phyloP scores from a whole-genome alignment of 1,140 invertebrate species.

The Uloborus diversus region DNA sequence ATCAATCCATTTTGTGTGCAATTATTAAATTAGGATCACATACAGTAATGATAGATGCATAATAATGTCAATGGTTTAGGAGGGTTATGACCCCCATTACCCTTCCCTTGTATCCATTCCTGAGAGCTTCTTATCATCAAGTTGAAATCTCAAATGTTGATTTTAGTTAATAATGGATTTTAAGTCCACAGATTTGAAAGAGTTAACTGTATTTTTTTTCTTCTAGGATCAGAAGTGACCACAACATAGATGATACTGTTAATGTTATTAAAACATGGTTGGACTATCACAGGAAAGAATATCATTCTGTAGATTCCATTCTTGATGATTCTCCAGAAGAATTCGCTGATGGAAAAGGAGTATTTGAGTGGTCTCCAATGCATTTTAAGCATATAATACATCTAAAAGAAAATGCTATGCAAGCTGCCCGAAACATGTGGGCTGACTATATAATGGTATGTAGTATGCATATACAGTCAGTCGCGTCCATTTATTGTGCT shows the following conservation, averaged over 20 bases:
- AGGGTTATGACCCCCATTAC: no score
- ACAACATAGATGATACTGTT: constrained; percentile 82
- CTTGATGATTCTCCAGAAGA: constrained; percentile 69
- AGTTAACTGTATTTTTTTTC: neutral
- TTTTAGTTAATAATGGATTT: neutral
- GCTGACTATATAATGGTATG: constrained; percentile 84
- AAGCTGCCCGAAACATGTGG: constrained; percentile 78
- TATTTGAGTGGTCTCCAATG: constrained; percentile 78
- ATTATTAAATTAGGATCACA: no score
- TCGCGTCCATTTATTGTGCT: no score
- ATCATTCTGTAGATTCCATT: constrained; percentile 77
- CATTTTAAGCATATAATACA: constrained; percentile 84
- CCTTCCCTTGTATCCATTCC: no score
- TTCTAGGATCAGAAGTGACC: constrained; percentile 86
- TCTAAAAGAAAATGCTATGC: constrained; percentile 81
- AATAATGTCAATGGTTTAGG: no score
- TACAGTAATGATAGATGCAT: no score
- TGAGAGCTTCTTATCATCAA: neutral
- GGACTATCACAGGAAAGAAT: constrained; percentile 70
- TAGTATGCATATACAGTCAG: no score
- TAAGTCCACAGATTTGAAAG: constrained; percentile 5
- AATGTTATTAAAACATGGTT: constrained; percentile 81
- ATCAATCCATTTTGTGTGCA: no score
- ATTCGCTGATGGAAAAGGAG: constrained; percentile 73
- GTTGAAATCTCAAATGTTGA: neutral